phyloP scores from a whole-genome alignment of 2,113 vertebrate species.

The Xiphophorus couchianus region DNA sequence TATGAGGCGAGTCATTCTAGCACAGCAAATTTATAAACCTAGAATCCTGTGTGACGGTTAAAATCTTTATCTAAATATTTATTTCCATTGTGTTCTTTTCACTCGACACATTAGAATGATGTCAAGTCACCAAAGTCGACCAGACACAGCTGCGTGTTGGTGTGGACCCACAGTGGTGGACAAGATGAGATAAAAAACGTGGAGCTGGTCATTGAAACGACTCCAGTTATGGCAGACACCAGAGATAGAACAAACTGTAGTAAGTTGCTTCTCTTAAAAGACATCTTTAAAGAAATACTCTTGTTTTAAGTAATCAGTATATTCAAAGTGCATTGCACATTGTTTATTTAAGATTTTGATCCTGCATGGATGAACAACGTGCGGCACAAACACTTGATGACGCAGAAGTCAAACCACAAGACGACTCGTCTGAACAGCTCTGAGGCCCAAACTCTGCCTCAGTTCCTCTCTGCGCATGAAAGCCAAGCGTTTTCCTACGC shows the following conservation, averaged over 20 bases:
- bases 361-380: slow-evolving; percentile 87
- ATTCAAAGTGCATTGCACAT: background rate
- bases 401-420: slow-evolving; percentile 74
- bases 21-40: slow-evolving; percentile 1
- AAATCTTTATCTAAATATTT: background rate
- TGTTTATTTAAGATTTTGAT: slow-evolving; percentile 72
- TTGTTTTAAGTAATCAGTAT: background rate
- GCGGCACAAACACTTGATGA: slow-evolving; percentile 82
- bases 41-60: background rate
- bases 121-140: slow-evolving; percentile 91
- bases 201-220: slow-evolving; percentile 88
- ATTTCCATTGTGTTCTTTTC: slow-evolving; percentile 5
- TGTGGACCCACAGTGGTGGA: slow-evolving; percentile 81
- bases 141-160: slow-evolving; percentile 83
- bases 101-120: slow-evolving; percentile 79
- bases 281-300: background rate
- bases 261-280: slow-evolving; percentile 55
- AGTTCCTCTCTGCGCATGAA: slow-evolving; percentile 84
- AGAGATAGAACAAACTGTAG: slow-evolving; percentile 83
- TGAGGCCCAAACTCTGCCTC: slow-evolving; percentile 80
- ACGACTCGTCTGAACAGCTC: slow-evolving; percentile 71
- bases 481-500: slow-evolving; percentile 89
- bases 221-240: slow-evolving; percentile 71
- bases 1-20: slow-evolving; percentile 87
- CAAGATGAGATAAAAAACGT: slow-evolving; percentile 87